A percentile compares a stretch with the other conserved stretches of the same genome.
Conservation (phyloP, 1,140 invertebrate genomes). For the Trachymyrmex septentrionalis region DNA sequence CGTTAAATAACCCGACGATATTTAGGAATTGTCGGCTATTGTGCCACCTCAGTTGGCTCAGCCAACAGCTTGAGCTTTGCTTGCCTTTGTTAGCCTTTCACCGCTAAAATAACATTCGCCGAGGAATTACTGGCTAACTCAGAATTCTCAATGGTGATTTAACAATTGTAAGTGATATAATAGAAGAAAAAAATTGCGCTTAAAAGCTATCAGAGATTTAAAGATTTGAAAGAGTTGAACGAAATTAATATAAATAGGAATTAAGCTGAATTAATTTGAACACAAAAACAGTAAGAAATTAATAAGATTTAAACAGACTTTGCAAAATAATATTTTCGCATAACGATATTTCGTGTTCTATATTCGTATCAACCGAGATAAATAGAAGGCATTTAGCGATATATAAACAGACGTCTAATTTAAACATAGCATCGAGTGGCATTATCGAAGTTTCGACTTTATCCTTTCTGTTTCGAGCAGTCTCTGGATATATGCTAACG, state of each 20-base stretch:
- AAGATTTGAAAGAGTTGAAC: neutral
- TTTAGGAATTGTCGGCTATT: conserved; percentile 7
- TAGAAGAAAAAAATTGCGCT: neutral
- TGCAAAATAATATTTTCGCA: neutral
- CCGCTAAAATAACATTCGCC: conserved; percentile 12
- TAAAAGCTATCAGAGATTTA: neutral
- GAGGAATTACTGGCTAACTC: conserved; percentile 17
- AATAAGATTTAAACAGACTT: conserved; percentile 17
- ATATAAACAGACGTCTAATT: conserved; percentile 30
- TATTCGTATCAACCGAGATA: neutral
- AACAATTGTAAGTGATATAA: conserved; percentile 9
- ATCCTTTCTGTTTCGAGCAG: conserved; percentile 17
- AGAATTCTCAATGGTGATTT: conserved; percentile 28
- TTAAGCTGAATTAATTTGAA: too few species aligned
- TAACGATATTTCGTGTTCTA: neutral
- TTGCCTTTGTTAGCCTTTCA: conserved; percentile 15
- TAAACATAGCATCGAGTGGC: neutral
- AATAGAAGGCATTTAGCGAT: neutral
- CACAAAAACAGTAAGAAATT: neutral
- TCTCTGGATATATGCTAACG: conserved; percentile 21
- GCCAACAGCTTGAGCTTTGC: neutral
- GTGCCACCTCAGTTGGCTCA: conserved; percentile 6
- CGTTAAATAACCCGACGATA: neutral
- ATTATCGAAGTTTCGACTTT: conserved; percentile 4
- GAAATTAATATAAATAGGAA: neutral